These are phyloP conservation scores for Mionectes olivaceus DNA, from an alignment of 2,797 vertebrate genomes.

Conservation along the genomic window DNA sequence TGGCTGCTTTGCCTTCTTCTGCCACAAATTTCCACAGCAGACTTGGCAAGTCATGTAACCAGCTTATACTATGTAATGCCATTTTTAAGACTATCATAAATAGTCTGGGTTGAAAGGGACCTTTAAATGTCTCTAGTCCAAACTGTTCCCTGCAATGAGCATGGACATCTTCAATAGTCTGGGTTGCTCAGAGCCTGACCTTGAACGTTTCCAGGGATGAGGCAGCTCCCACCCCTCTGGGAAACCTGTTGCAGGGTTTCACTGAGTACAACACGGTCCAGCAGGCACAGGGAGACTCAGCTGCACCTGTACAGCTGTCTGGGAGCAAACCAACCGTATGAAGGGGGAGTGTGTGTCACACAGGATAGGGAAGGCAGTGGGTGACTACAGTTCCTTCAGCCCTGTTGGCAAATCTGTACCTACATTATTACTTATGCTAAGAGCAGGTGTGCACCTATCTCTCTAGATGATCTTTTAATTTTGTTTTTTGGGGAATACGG, in stretches of 20 bases:
- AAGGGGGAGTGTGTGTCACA: accelerated
- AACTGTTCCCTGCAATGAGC: not conserved
- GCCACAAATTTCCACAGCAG: not conserved
- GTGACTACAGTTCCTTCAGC: not conserved
- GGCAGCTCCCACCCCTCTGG: not conserved
- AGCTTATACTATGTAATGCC: not conserved
- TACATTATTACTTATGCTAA: not conserved
- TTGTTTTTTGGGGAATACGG: not conserved
- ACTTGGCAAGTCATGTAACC: not conserved
- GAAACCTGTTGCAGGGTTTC: not conserved
- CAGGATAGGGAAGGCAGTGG: not conserved
- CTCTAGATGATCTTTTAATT: not conserved
- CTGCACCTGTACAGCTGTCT: not conserved
- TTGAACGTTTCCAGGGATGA: not conserved
- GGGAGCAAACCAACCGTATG: not conserved
- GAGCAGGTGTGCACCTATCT: not conserved
- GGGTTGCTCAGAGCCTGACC: not conserved
- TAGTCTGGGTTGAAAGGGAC: not conserved
- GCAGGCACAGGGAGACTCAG: not conserved
- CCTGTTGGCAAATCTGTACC: not conserved
- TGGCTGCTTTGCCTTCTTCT: not conserved
- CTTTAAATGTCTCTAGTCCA: not conserved
- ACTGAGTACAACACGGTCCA: not conserved
- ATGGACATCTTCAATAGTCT: not conserved
- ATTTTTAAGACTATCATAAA: not conserved